Evolutionary conservation across 2,888 invertebrate species (phyloP).

Genomic region (Trichogramma dendrolimi): DNA sequence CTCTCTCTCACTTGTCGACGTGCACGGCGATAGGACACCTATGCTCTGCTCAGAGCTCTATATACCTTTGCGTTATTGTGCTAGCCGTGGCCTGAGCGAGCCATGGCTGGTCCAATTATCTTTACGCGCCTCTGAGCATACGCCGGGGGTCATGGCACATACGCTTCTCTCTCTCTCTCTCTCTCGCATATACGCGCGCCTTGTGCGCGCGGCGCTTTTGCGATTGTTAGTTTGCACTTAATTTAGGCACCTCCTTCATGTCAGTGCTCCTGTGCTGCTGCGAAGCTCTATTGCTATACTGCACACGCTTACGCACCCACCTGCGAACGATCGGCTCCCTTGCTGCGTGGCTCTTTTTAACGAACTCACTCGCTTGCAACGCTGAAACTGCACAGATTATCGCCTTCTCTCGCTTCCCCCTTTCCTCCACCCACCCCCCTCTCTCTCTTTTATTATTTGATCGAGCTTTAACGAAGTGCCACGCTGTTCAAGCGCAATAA

Average conservation of each 20-base stretch:
- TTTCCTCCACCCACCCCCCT: neutral
- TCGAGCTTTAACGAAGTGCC: neutral
- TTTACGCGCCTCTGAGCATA: constrained; percentile 18
- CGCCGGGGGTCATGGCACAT: neutral
- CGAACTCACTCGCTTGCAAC: constrained; percentile 4
- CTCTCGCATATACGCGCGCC: neutral
- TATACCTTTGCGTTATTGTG: too few relatives aligned
- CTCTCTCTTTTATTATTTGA: neutral
- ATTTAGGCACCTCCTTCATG: constrained; percentile 1
- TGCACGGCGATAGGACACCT: too few relatives aligned
- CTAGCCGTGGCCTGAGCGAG: neutral
- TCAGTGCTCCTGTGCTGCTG: neutral
- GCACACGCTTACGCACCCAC: too few relatives aligned
- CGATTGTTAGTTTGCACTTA: constrained; percentile 21
- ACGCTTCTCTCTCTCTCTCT: neutral
- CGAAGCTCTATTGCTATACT: too few relatives aligned
- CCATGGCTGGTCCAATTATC: constrained; percentile 19
- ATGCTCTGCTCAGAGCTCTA: too few relatives aligned
- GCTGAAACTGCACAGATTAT: neutral
- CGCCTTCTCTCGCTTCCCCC: neutral
- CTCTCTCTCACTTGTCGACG: neutral
- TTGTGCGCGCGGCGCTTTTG: neutral
- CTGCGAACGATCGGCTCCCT: too few relatives aligned
- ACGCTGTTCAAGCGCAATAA: too few relatives aligned
- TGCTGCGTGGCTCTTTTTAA: constrained; percentile 4